These are phyloP conservation scores for Apotomis capreana DNA, from an alignment of 2,888 invertebrate genomes.

Conservation along the genomic window DNA sequence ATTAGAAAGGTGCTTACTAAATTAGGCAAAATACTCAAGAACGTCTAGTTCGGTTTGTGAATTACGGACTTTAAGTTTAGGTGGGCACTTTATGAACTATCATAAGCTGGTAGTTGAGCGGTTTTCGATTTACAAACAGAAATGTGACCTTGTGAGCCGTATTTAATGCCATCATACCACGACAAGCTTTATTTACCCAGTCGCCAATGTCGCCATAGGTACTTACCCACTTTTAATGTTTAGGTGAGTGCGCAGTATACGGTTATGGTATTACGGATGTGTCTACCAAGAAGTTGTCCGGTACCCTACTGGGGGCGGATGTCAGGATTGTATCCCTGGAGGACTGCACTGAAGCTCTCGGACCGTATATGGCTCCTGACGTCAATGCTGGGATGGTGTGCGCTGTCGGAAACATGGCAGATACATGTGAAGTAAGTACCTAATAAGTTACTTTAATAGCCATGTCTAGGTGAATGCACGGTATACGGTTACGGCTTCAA, in stretches of 20 bases:
- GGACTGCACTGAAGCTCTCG: slow-evolving; percentile 63
- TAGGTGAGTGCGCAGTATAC: slow-evolving; percentile 71
- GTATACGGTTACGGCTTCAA: slow-evolving; percentile 72
- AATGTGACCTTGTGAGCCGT: not conserved
- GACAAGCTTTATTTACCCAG: not conserved
- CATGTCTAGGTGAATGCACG: slow-evolving; percentile 67
- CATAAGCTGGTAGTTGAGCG: no score
- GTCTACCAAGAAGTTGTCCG: slow-evolving; percentile 53
- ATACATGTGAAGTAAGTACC: slow-evolving; percentile 68
- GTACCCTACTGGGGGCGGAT: slow-evolving; percentile 59
- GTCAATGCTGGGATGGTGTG: slow-evolving; percentile 72
- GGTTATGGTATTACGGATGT: slow-evolving; percentile 68
- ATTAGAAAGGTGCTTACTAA: no score
- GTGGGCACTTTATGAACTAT: no score
- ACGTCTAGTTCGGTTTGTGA: no score
- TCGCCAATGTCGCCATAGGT: not conserved
- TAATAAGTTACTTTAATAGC: not conserved
- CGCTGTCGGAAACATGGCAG: slow-evolving; percentile 69
- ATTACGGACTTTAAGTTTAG: no score
- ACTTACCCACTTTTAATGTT: slow-evolving; percentile 42
- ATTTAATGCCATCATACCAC: not conserved
- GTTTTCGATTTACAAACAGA: no score
- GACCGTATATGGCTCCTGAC: slow-evolving; percentile 63
- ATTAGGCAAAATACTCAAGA: no score
- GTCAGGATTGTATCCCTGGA: slow-evolving; percentile 68